Base-by-base conservation (phyloP, 2,113 vertebrate species). In the Elephas maximus region DNA sequence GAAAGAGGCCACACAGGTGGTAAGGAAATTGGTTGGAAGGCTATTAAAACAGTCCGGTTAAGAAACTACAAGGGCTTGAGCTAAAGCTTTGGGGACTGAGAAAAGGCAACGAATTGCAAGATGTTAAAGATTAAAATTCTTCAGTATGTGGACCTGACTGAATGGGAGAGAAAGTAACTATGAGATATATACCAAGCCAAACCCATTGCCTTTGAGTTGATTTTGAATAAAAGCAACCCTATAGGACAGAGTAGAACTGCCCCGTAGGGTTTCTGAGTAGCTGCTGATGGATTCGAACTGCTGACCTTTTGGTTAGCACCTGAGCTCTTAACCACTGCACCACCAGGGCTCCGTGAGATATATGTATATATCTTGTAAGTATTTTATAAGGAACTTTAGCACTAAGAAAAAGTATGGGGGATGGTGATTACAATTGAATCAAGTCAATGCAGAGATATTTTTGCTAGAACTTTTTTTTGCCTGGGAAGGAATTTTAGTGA, bases 1-100 rank as follows among this genome's bases (percentile, higher is more conserved):
- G 37, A 78, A 23, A 86, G 6, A 91, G 44, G 62, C 5, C 26
- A 77, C 15, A 20, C 4, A 33, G 69, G 67, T 86, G 24, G 33
- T 83, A 83, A 91, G 63, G 51, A 96, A 94, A 95, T 94, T 86
- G 84, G 90, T 88, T 71, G 65, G 60, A 88, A 97, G 24, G 20
- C 51, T 94, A 88, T 91, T 97, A 93, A 96, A 93, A 62, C 80
- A 48, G 30, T 94, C 87, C 65, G 73, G 53, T 87, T 93, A 95
- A 93, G 76, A 91, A 84, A 79, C 88, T 88, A 73, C 60, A 92
- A 14, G 44, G 30, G 4, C 33, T 26, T 65, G 57, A 88, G 33
- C 18, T n/a, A 11, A 73, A 92, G 14, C n/a, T 84, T n/a, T 51
- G 62, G 57, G 30, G 4, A 48, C 17, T 7, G 30, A 69, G 3